Evolutionary conservation across 2,888 invertebrate genomes (phyloP), one percentile per base, ranked within the genome.

Genomic region (Tupiocoris notatus): DNA sequence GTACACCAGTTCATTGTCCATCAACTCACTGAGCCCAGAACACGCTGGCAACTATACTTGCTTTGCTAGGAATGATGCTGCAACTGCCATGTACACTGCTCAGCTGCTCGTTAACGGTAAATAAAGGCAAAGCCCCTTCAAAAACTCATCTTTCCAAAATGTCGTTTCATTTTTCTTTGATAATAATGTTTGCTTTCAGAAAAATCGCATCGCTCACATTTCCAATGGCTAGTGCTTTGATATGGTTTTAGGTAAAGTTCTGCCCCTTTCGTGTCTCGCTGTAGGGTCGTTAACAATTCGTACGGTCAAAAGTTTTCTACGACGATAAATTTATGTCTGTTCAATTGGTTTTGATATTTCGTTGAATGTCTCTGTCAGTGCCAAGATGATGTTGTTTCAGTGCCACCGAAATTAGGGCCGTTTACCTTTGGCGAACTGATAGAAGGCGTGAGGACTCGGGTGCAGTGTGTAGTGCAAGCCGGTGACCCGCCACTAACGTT

Each of bases 1-100:
- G 57, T 81, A 80, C 78, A 81, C 80, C 70, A 82, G 82, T 71
- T 81, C 81, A 17, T 84, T 87, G 78, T 85, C 84, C 82, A 87
- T 87, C 80, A 83, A 84, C 79, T 84, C 84, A 78, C 86, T 87
- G 75, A 84, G 85, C 70, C 86, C 86, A 6, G 83, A 83, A 75
- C 86, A 87, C 82, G 83, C 85, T 76, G 87, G 86, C 78, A 86
- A 86, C 83, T 87, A 86, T 83, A 86, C 86, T 67, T 87, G 87
- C 81, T 83, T 85, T 57, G 86, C 86, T 70, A 84, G 83, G 82
- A 86, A 86, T 83, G 84, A 84, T 73, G 86, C 86, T 70, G 85
- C 86, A 75, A 83, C 83, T 80, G 83, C 84, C 64, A 83, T 84
- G 54, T 84, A 84, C 83, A 85, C 86, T 67, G 85, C 86, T 65